Evolutionary conservation across 2,888 invertebrate species (phyloP).

Genomic region (Emmelina monodactyla): DNA sequence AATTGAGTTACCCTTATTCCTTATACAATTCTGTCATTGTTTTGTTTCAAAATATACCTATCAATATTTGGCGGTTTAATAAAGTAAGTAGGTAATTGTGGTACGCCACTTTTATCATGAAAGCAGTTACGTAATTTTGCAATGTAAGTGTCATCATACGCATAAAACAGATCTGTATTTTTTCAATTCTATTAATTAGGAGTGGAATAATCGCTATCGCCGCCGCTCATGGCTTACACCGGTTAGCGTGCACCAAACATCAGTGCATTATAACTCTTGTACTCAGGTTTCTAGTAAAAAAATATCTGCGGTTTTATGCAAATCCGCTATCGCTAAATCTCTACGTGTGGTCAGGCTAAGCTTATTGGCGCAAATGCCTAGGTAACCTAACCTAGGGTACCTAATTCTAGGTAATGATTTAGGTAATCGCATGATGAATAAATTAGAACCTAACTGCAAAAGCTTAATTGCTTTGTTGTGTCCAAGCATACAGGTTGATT

Average conservation of each 20-base stretch:
- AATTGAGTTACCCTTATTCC: too few species aligned
- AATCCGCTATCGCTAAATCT: conserved; percentile 46
- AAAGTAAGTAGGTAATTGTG: too few species aligned
- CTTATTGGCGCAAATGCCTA: conserved; percentile 16
- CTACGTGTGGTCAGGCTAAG: conserved; percentile 23
- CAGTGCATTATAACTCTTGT: conserved; percentile 36
- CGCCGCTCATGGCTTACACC: conserved; percentile 17
- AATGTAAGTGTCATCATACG: too few species aligned
- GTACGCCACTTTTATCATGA: too few species aligned
- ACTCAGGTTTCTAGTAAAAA: conserved; percentile 37
- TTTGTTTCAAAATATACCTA: too few species aligned
- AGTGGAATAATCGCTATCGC: too few species aligned
- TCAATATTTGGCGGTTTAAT: too few species aligned
- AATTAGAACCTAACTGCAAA: too few species aligned
- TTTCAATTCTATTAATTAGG: too few species aligned
- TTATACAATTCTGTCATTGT: too few species aligned
- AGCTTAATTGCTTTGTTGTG: not conserved
- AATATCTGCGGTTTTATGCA: conserved; percentile 61
- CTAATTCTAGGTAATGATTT: conserved; percentile 1
- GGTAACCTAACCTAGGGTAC: conserved; percentile 1
- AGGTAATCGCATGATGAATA: conserved; percentile 1
- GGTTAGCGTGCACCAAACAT: conserved; percentile 18
- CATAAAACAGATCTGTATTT: too few species aligned
- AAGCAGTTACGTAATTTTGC: too few species aligned
- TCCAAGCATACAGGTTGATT: not conserved